Base-by-base conservation (phyloP, 2,888 invertebrate genomes). In the Exephanes ischioxanthus region DNA sequence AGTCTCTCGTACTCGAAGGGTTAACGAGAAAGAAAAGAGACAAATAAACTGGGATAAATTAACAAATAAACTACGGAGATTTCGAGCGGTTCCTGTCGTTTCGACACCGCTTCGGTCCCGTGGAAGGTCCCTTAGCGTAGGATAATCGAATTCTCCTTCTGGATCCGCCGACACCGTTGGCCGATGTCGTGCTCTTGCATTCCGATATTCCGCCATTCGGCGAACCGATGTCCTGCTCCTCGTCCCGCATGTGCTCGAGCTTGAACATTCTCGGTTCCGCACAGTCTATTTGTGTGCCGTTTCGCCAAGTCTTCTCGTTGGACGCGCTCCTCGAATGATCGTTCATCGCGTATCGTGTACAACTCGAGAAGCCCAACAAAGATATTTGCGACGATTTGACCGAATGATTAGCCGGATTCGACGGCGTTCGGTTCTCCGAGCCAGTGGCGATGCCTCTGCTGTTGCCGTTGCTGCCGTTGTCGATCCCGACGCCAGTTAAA, bases 231-330 rank as follows among this genome's bases (percentile, higher is more conserved):
- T 80, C 80, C 4, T 19, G 53, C 0, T 80, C 83, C 19, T 83
- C 85, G 68, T 77, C 80, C 26, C 73, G 67, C 68, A 76, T 63
- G 22, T 83, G 72, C 14, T 86, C 85, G 26, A 86, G 26, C n/a
- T 86, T 86, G 2, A 80, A n/a, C 1, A 73, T 48, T n/a, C 77
- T 83, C 70, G 82, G 41, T 5, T 66, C 45, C 1, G 77, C 48
- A 33, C 37, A 77, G 9, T 75, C 79, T 55, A 53, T 66, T 61
- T 79, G 33, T 6, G 30, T 7, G 19, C 63, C 73, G 9, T 22
- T 71, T 6, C 37, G 53, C 67, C 26, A 77, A 53, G 11, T 55
- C 33, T 53, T 67, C 4, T 77, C 77, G n/a, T 37, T n/a, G 1
- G 16, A n/a, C 5, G 16, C 33, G 26, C 37, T 41, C 4, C 41